Conservation (phyloP, 2,113 vertebrate genomes). For the Chrysochloris asiatica region DNA sequence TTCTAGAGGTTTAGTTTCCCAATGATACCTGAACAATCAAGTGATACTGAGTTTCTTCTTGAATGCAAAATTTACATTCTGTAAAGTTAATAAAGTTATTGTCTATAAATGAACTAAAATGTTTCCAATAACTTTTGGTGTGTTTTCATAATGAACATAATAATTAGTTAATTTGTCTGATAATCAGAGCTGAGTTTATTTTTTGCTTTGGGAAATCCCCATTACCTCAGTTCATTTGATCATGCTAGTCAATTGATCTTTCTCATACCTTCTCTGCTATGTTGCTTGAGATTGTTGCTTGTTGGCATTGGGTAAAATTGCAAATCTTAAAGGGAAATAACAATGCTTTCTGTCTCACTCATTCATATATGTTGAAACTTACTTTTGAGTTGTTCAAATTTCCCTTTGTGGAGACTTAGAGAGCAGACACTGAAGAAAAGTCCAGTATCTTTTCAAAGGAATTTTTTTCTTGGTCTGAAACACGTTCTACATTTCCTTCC, state of each 20-base stretch:
- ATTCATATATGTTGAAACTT: not conserved
- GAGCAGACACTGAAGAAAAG: not conserved
- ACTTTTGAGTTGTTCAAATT: not conserved
- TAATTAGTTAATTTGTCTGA: conserved; percentile 72
- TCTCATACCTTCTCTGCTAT: not conserved
- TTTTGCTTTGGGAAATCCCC: conserved; percentile 4
- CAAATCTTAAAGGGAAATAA: not conserved
- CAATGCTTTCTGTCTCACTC: not conserved
- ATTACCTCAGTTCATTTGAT: not conserved
- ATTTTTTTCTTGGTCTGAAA: not conserved
- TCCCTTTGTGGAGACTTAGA: not conserved
- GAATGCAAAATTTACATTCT: not conserved
- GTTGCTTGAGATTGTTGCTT: conserved; percentile 9
- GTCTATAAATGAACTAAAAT: conserved; percentile 4
- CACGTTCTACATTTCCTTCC: not conserved
- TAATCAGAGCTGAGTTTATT: conserved; percentile 61
- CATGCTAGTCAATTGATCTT: not conserved
- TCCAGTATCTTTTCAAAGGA: not conserved
- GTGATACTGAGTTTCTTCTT: conserved; percentile 1
- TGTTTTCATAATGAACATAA: conserved; percentile 59
- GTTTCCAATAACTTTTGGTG: conserved; percentile 44
- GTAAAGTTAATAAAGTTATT: not conserved
- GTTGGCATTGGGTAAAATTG: conserved; percentile 29
- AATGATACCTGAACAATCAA: not conserved
- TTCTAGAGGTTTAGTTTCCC: conserved; percentile 36